Conservation (phyloP, 2,113 vertebrate genomes). For the Leptosomus discolor region DNA sequence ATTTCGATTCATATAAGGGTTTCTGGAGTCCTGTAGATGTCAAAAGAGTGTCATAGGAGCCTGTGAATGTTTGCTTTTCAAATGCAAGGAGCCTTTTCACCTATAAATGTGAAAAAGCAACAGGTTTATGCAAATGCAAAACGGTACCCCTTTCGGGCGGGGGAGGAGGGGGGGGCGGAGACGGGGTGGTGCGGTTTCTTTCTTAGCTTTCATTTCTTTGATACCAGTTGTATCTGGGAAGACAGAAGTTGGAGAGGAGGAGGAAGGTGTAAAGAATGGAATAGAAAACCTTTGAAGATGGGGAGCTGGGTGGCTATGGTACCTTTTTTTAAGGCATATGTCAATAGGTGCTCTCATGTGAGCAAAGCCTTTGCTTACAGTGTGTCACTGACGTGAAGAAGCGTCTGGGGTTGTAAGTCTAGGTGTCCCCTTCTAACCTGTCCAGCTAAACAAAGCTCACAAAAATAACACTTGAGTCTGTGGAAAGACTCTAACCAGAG, state of each 20-base stretch:
- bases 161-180: neutral
- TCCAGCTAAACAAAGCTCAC: neutral
- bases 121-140: neutral
- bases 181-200: neutral
- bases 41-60: neutral
- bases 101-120: neutral
- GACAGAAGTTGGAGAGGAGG: neutral
- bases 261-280: neutral
- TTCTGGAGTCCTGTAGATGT: neutral
- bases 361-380: neutral
- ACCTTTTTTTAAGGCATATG: neutral
- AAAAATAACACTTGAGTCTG: neutral
- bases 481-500: neutral
- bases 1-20: neutral
- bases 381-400: neutral
- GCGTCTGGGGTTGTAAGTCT: neutral
- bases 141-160: neutral
- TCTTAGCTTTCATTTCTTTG: neutral
- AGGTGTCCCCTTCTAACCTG: neutral
- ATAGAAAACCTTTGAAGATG: neutral
- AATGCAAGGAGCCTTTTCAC: neutral
- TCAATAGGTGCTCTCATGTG: fast-evolving
- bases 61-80: neutral
- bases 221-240: neutral
- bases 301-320: neutral